Evolutionary conservation across 2,888 invertebrate species (phyloP).

Genomic region (Girardia tigrina): DNA sequence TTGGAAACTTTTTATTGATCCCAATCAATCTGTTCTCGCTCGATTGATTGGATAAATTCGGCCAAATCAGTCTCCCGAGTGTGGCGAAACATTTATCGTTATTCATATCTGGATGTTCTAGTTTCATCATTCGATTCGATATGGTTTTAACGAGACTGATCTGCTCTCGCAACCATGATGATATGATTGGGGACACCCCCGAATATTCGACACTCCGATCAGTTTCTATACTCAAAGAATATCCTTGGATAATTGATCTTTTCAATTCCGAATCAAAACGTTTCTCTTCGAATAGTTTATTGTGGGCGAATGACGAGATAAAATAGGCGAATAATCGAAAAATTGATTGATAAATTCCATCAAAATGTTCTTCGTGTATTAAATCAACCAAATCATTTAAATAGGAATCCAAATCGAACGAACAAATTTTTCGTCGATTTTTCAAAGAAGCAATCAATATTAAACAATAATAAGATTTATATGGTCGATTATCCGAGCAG

Average conservation of each 20-base stretch:
- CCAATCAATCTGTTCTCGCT: background rate
- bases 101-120: background rate
- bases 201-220: too few species aligned
- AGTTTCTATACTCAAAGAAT: too few species aligned
- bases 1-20: background rate
- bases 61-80: background rate
- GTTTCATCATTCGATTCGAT: too few species aligned
- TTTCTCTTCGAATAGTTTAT: background rate
- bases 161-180: background rate
- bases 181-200: background rate
- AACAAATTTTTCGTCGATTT: background rate
- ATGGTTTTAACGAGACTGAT: background rate
- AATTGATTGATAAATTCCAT: background rate
- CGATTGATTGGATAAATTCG: background rate
- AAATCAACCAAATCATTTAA: background rate
- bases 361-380: background rate
- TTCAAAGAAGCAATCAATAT: background rate
- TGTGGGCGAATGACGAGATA: background rate
- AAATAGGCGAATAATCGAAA: background rate
- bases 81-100: background rate
- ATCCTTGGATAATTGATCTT: background rate
- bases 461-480: background rate
- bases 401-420: background rate
- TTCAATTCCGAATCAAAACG: too few species aligned
- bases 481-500: background rate